Evolutionary conservation across 2,888 invertebrate species (phyloP), one percentile per base, ranked within the genome.

Genomic region (Clistopyga incitator): DNA sequence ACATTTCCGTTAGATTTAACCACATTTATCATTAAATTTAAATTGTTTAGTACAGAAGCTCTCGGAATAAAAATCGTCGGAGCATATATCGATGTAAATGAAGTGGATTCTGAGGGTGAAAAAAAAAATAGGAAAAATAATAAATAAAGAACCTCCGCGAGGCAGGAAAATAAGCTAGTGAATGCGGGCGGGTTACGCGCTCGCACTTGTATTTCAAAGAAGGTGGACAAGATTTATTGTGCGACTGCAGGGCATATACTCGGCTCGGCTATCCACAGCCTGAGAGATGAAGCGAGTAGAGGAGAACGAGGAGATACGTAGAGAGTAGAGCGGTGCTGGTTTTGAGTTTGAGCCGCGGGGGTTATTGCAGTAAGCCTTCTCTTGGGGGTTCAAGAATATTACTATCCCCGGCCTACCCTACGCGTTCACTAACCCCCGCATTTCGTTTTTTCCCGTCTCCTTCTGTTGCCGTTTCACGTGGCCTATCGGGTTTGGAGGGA

Each of bases 321-420:
- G 87, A 86, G 87, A 80, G 77, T 78, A 56, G 81, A 84, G 81
- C 78, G 82, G 75, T 82, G 86, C 86, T 87, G 90, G 90, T 88
- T 92, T 92, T 87, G 90, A 90, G 91, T 90, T 90, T 89, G 90
- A 91, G 91, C 91, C 91, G 91, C 88, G 90, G 90, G 92, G 92
- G 92, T 93, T 93, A 92, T 92, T 93, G 92, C 92, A 92, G 91
- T 92, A 92, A 92, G 92, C 92, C 93, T 92, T 90, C 93, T 92
- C 93, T 90, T 92, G 92, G 92, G 92, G 92, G 89, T 93, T 92
- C 90, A 91, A 90, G 90, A 92, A 92, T 92, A 92, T 92, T 93
- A 91, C 92, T 89, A 90, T 89, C 89, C 89, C 87, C 86, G 86
- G 89, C 89, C 88, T 88, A 87, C 88, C 88, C 89, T 87, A 84